These are phyloP conservation scores for Heliconius melpomene DNA, from an alignment of 1,140 invertebrate species.

Conservation along the genomic window DNA sequence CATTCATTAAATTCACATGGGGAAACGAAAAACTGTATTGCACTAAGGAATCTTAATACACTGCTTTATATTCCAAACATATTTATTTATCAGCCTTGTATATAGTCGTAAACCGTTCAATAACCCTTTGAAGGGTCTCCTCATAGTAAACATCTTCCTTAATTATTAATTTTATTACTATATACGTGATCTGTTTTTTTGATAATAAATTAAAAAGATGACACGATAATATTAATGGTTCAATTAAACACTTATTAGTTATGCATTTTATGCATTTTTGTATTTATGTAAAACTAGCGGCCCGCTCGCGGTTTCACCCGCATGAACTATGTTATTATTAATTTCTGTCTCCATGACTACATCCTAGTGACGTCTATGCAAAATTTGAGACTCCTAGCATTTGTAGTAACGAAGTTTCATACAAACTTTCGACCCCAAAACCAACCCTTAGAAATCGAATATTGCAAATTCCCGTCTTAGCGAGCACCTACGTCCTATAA, in stretches of 20 bases:
- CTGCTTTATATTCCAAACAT: constrained; percentile 19
- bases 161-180: constrained; percentile 28
- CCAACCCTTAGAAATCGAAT: too few relatives aligned
- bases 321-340: accelerated
- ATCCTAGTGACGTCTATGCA: too few relatives aligned
- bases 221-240: neutral
- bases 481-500: too few relatives aligned
- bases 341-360: accelerated
- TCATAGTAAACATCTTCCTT: constrained; percentile 23
- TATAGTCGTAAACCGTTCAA: constrained; percentile 14
- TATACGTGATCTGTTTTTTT: constrained; percentile 20
- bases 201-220: neutral
- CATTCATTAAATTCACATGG: too few relatives aligned
- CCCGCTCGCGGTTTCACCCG: accelerated
- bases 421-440: too few relatives aligned
- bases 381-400: too few relatives aligned
- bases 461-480: too few relatives aligned
- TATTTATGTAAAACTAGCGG: too few relatives aligned
- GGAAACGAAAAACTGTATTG: too few relatives aligned
- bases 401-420: too few relatives aligned
- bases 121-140: constrained; percentile 21
- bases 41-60: neutral
- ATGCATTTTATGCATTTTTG: neutral
- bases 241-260: neutral
- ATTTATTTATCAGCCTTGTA: constrained; percentile 17